Conservation (phyloP, 2,888 invertebrate genomes). For the Caenorhabditis becei region DNA sequence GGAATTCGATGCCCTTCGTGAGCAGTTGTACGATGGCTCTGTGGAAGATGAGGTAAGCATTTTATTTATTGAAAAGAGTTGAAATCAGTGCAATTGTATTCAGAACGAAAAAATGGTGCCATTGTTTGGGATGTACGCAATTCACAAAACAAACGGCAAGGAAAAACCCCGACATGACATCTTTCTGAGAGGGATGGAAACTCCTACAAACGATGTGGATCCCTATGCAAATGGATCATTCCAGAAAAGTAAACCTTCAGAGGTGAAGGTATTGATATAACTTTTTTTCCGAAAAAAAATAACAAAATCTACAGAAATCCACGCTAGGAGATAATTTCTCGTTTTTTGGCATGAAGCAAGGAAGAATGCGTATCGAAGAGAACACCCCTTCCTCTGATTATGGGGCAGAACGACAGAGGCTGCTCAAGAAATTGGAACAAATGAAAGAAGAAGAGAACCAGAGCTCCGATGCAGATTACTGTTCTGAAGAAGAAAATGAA, state of each 20-base stretch:
- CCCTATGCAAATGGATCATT: conserved; percentile 24
- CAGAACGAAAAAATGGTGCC: conserved; percentile 32
- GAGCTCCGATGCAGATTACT: not conserved
- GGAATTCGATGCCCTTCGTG: conserved; percentile 39
- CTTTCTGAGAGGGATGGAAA: conserved; percentile 20
- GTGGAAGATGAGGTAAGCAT: conserved; percentile 11
- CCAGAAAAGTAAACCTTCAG: conserved; percentile 11
- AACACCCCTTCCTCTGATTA: not conserved
- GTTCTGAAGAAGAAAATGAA: conserved; percentile 9
- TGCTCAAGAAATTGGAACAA: conserved; percentile 16
- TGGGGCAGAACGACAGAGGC: conserved; percentile 13
- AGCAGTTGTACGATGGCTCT: conserved; percentile 22
- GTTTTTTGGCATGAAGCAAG: conserved; percentile 50
- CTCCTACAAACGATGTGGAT: conserved; percentile 30
- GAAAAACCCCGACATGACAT: conserved; percentile 36
- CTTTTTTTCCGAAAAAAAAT: not conserved
- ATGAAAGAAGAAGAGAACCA: conserved; percentile 4
- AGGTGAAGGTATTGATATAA: conserved; percentile 10
- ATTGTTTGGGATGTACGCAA: conserved; percentile 52
- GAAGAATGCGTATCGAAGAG: conserved; percentile 6
- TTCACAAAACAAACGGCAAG: conserved; percentile 12
- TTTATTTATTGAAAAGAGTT: not conserved
- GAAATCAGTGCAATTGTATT: not conserved
- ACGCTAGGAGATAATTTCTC: conserved; percentile 19
- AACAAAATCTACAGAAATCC: conserved; percentile 6